phyloP scores from a whole-genome alignment of 2,888 invertebrate genomes.

The Sialis lutaria region DNA sequence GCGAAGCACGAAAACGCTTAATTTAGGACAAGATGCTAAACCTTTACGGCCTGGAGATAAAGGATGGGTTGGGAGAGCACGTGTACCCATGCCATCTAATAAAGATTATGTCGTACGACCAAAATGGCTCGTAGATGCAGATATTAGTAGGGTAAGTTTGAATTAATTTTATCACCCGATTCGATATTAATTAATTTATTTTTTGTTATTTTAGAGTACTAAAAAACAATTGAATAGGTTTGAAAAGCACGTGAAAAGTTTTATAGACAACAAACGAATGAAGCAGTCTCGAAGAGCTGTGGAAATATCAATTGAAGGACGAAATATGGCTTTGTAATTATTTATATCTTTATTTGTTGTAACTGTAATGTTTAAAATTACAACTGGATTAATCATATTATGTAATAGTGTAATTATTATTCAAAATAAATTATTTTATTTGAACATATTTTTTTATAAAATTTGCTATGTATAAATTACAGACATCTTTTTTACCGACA shows the following conservation, averaged over 20 bases:
- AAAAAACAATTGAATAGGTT: slow-evolving; percentile 80
- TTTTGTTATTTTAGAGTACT: slow-evolving; percentile 31
- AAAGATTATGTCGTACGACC: slow-evolving; percentile 95
- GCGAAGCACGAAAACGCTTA: background rate
- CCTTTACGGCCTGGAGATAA: slow-evolving; percentile 80
- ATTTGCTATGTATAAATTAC: no score
- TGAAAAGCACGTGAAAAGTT: slow-evolving; percentile 83
- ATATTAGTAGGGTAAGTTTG: slow-evolving; percentile 54
- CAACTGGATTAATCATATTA: no score
- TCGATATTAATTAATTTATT: slow-evolving; percentile 6
- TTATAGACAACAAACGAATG: slow-evolving; percentile 68
- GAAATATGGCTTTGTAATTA: slow-evolving; percentile 79
- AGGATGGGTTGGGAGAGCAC: slow-evolving; percentile 87
- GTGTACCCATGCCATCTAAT: slow-evolving; percentile 87
- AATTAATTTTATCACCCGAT: slow-evolving; percentile 4
- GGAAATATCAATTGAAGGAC: slow-evolving; percentile 88
- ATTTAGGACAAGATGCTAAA: slow-evolving; percentile 21
- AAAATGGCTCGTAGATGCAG: slow-evolving; percentile 75
- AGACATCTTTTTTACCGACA: no score
- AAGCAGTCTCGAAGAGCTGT: slow-evolving; percentile 72
- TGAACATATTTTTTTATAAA: no score
- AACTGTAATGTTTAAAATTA: background rate
- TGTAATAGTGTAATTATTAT: no score
- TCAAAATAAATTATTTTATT: no score
- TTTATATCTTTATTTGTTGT: slow-evolving; percentile 7